These are phyloP conservation scores for Cherax destructor DNA, from an alignment of 1,140 invertebrate genomes.

Conservation along the genomic window DNA sequence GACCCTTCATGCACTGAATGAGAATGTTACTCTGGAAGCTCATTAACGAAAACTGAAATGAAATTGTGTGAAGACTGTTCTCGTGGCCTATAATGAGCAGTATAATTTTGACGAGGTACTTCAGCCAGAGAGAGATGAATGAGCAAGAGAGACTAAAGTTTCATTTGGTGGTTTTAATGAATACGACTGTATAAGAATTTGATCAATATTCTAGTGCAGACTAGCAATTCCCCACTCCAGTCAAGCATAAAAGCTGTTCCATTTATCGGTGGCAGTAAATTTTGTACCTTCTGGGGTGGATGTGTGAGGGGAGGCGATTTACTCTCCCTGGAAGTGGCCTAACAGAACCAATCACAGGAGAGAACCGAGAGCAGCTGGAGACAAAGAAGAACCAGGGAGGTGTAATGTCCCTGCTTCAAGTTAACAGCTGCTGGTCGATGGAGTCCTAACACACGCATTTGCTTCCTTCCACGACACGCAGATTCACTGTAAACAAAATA, in stretches of 20 bases:
- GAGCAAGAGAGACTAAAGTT: not conserved
- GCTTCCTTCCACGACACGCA: too few relatives aligned
- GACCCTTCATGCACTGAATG: not conserved
- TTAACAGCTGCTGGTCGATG: not conserved
- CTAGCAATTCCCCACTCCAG: not conserved
- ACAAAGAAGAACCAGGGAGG: not conserved
- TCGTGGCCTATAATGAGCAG: not conserved
- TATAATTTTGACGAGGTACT: not conserved
- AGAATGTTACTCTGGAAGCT: not conserved
- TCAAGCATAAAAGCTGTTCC: slow-evolving; percentile 31
- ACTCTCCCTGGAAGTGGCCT: not conserved
- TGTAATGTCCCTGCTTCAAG: not conserved
- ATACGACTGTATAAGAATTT: not conserved
- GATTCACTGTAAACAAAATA: too few relatives aligned
- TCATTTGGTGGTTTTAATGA: not conserved
- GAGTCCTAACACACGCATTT: too few relatives aligned
- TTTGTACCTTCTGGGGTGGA: not conserved
- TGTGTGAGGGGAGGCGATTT: slow-evolving; percentile 4
- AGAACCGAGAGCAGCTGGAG: not conserved
- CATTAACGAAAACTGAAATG: not conserved
- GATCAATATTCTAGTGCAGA: not conserved
- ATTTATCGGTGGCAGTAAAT: slow-evolving; percentile 26
- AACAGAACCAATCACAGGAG: not conserved
- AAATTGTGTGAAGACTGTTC: not conserved
- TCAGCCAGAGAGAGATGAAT: not conserved